Base-by-base conservation (phyloP, 1,140 invertebrate species). In the Heliconius melpomene region DNA sequence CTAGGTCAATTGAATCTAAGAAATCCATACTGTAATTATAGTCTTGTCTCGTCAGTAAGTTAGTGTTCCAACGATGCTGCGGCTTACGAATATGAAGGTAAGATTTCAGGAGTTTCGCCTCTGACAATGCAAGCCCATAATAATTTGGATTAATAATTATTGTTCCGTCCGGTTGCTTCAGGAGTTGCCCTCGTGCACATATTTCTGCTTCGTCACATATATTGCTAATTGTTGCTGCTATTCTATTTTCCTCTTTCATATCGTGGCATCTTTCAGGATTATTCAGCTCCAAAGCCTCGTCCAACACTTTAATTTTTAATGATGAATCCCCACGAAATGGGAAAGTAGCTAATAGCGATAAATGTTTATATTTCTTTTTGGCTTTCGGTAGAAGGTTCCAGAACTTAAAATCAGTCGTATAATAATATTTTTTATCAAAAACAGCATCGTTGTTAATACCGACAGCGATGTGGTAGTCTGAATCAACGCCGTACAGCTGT, bases 11-110 rank as follows among this genome's bases (percentile, higher is more conserved):
- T 1, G 96, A 95, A 86, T 97, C 97, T 50, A 98, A 89, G 88
- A 98, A 98, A 90, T 98, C 97, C 76, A 97, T 94, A 7, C 97
- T 95, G 82, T 97, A 97, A 91, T 97, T 97, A 81, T 97, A 98
- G 91, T 98, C 97, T 66, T 94, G 92, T 79, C 96, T 95, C 2
- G 96, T 96, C 0, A 96, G 90, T 52, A 97, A 93, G 94, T 97
- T 97, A 0, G 95, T 95, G 78, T 97, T 97, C 95, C 96, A 97
- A 82, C 96, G 96, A 75, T 96, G 95, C 23, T 95, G 95, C 0
- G 97, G 96, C 8, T 89, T 85, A 83, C 97, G 94, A 75, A 96
- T 96, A 77, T 97, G 97, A 70, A 96, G 91, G 89, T 97, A 98
- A 3, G 96, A 97, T 38, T 95, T 96, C 0, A 97, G 87, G 82